Conservation (phyloP, 1,140 invertebrate species). For the Daktulosphaira vitifoliae region DNA sequence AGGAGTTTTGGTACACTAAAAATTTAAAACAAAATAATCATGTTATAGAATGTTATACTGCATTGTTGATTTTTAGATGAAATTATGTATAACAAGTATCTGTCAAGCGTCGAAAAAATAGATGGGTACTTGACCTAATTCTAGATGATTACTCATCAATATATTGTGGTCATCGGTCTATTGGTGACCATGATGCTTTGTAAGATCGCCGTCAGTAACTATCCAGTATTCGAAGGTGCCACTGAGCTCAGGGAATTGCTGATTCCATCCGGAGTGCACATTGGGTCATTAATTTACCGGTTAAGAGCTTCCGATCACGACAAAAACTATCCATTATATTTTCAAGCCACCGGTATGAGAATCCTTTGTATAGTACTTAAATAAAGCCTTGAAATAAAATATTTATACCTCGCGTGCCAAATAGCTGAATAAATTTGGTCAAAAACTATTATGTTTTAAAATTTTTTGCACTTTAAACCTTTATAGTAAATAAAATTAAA, state of each 20-base stretch:
- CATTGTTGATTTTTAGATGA: background rate
- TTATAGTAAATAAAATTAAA: no score
- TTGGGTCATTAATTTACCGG: conserved; percentile 74
- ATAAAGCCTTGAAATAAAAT: background rate
- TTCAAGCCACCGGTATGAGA: conserved; percentile 60
- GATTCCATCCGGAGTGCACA: conserved; percentile 67
- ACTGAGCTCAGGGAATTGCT: conserved; percentile 70
- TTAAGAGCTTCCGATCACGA: conserved; percentile 76
- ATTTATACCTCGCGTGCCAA: background rate
- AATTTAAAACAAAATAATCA: no score
- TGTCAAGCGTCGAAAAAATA: background rate
- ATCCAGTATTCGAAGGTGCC: conserved; percentile 59
- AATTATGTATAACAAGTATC: conserved; percentile 5
- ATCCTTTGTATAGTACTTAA: background rate
- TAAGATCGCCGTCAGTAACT: conserved; percentile 37
- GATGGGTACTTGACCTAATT: no score
- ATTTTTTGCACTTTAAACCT: no score
- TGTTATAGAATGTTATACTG: no score
- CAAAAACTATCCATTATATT: conserved; percentile 73
- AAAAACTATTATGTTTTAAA: no score
- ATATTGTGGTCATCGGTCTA: background rate
- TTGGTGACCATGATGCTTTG: conserved; percentile 16
- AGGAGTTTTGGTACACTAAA: no score
- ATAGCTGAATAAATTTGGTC: no score
- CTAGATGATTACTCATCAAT: no score